These are phyloP conservation scores for Phodopus roborovskii DNA, from an alignment of 2,113 vertebrate genomes.

Conservation along the genomic window DNA sequence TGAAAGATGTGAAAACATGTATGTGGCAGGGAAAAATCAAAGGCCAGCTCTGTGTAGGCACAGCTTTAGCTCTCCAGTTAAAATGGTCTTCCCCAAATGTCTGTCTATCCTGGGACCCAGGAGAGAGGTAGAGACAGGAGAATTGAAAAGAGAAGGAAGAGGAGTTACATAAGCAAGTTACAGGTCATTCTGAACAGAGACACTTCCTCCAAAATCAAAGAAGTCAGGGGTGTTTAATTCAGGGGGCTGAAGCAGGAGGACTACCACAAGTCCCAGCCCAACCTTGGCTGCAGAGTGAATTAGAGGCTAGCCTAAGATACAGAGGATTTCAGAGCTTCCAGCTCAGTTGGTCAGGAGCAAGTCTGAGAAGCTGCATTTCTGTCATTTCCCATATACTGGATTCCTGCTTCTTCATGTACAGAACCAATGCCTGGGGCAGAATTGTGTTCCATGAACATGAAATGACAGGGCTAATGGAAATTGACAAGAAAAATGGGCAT, in stretches of 20 bases:
- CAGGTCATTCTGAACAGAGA: background rate
- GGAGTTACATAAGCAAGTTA: no score
- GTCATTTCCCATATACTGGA: background rate
- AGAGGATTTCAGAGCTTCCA: background rate
- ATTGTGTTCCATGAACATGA: background rate
- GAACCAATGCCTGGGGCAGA: background rate
- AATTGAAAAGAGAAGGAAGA: background rate
- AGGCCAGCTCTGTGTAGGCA: background rate
- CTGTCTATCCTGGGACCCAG: background rate
- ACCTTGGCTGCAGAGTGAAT: background rate
- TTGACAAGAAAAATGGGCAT: background rate
- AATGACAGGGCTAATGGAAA: background rate
- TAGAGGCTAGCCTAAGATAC: no score
- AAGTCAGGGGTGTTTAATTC: background rate
- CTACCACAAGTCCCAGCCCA: background rate
- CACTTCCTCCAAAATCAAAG: background rate
- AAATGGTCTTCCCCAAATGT: background rate
- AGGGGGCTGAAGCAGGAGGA: background rate
- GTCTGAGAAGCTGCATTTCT: background rate
- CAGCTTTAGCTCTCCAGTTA: background rate
- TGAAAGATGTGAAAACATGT: conserved; percentile 51
- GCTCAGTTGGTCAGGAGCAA: background rate
- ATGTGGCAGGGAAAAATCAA: background rate
- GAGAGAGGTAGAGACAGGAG: no score
- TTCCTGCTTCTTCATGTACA: background rate